Evolutionary conservation across 1,140 invertebrate species (phyloP), one percentile per base, ranked within the genome.

Genomic region (Lutraria rhynchaena): DNA sequence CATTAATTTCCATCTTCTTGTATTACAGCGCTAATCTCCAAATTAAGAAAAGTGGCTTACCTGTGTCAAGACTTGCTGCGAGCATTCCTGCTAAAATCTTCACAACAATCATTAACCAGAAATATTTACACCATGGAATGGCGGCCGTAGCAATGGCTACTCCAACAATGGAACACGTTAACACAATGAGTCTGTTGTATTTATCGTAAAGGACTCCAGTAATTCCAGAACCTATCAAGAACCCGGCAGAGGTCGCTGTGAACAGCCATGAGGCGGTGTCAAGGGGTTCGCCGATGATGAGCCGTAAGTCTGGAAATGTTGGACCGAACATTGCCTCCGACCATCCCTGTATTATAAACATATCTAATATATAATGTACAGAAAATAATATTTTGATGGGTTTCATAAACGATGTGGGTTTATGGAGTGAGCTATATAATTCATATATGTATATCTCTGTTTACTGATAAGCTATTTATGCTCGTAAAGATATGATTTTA

Each of bases 311-410:
- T 27, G 58, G 58, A 53, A 77, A 77, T 22, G 74, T 65, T 7
- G 74, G 74, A 7, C 74, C 74, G 49, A 65, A 65, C n/a, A 65
- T 24, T 19, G 58, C 27, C 37, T 65, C 74, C 27, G 35, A 22
- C 60, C 58, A 77, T 24, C 74, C 74, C 74, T 77, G 74, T 0
- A 65, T n/a, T n/a, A n/a, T n/a, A n/a, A n/a, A n/a, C n/a, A n/a
- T n/a, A n/a, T n/a, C n/a, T n/a, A n/a, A n/a, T n/a, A n/a, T n/a
- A n/a, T n/a, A n/a, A n/a, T n/a, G n/a, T n/a, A n/a, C n/a, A n/a
- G n/a, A n/a, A n/a, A n/a, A n/a, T n/a, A n/a, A n/a, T n/a, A n/a
- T n/a, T n/a, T n/a, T n/a, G n/a, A n/a, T n/a, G n/a, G n/a, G n/a
- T n/a, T n/a, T n/a, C n/a, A n/a, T n/a, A n/a, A n/a, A n/a, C n/a